These are phyloP conservation scores for Altica lythri DNA, from an alignment of 2,888 invertebrate genomes.

Conservation along the genomic window DNA sequence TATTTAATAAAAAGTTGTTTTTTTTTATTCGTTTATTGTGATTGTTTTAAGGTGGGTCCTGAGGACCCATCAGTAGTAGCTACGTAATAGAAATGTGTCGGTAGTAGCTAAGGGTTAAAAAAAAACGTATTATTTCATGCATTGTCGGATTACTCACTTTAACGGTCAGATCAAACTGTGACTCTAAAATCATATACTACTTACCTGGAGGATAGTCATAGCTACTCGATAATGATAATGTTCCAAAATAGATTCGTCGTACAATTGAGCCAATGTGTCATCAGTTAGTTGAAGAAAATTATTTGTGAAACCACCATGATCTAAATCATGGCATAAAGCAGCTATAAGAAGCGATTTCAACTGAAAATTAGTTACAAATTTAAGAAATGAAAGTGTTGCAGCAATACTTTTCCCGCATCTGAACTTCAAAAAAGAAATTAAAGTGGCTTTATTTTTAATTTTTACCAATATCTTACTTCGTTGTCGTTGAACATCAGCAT, in stretches of 20 bases:
- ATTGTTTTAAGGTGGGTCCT: too few species aligned
- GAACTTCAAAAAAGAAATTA: too few species aligned
- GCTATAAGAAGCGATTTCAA: constrained; percentile 62
- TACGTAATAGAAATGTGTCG: too few species aligned
- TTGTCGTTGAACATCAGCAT: constrained; percentile 36
- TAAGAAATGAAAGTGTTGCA: not conserved
- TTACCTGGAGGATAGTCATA: constrained; percentile 63
- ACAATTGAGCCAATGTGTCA: constrained; percentile 62
- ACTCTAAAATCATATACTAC: constrained; percentile 14
- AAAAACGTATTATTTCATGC: too few species aligned
- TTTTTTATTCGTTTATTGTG: too few species aligned
- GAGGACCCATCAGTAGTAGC: too few species aligned
- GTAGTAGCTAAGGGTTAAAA: too few species aligned
- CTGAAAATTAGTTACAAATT: constrained; percentile 46
- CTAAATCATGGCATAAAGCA: constrained; percentile 66
- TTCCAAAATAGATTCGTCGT: constrained; percentile 64
- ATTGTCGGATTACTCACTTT: too few species aligned
- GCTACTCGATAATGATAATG: constrained; percentile 66
- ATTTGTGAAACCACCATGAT: constrained; percentile 68
- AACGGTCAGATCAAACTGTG: too few species aligned
- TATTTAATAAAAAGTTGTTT: too few species aligned
- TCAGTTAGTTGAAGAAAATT: constrained; percentile 63
- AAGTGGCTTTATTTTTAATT: constrained; percentile 6
- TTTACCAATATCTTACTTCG: constrained; percentile 35
- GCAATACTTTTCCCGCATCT: constrained; percentile 7